Percentiles rank a stretch among this genome's conserved stretches.
phyloP scores from a whole-genome alignment of 2,113 vertebrate genomes.

The Xenopus laevis region DNA sequence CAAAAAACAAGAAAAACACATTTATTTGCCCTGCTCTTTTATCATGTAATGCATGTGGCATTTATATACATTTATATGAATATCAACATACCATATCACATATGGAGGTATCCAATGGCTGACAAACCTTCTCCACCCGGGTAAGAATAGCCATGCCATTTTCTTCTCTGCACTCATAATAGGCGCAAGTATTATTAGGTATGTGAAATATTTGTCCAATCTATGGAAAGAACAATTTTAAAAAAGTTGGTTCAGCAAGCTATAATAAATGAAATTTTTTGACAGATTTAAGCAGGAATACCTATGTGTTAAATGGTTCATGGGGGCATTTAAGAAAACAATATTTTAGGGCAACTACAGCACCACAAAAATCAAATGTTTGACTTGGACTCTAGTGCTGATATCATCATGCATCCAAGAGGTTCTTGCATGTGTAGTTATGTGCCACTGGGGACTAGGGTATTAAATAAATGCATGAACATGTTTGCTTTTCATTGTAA shows the following conservation, averaged over 20 bases:
- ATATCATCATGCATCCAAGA: neutral
- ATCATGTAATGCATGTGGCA: neutral
- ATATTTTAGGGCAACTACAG: too few relatives aligned
- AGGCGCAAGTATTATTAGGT: neutral
- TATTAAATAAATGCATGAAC: too few relatives aligned
- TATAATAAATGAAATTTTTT: neutral
- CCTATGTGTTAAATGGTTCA: too few relatives aligned
- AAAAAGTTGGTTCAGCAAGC: too few relatives aligned
- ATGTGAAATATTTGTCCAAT: constrained; percentile 6
- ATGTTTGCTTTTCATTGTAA: too few relatives aligned
- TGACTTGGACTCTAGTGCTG: too few relatives aligned
- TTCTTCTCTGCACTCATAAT: constrained; percentile 33
- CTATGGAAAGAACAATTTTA: neutral
- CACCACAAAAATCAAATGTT: too few relatives aligned
- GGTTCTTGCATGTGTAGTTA: too few relatives aligned
- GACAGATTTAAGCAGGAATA: too few relatives aligned
- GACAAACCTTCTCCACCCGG: constrained; percentile 29
- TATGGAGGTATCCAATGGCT: constrained; percentile 18
- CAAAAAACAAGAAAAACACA: neutral
- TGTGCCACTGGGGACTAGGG: too few relatives aligned
- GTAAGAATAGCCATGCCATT: constrained; percentile 17
- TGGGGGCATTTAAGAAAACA: too few relatives aligned
- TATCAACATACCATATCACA: constrained; percentile 27
- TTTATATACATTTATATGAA: neutral
- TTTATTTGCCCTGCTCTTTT: too few relatives aligned